These are phyloP conservation scores for Mohoua ochrocephala DNA, from an alignment of 2,113 vertebrate species.

Conservation along the genomic window DNA sequence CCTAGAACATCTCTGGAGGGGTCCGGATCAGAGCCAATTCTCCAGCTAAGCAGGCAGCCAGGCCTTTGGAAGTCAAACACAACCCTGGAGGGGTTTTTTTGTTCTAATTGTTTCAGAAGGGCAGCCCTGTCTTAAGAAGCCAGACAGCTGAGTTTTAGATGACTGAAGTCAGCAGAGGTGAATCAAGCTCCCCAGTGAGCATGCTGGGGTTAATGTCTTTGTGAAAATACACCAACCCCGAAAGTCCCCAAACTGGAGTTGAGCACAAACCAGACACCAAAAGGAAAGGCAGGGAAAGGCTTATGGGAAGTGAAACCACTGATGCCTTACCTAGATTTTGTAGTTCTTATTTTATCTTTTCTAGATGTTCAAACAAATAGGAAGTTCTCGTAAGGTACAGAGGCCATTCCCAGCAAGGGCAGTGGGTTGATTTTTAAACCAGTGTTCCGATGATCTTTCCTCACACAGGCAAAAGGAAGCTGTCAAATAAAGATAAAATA, in stretches of 20 bases:
- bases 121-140: neutral
- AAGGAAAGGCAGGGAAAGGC: neutral
- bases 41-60: neutral
- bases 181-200: neutral
- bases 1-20: neutral
- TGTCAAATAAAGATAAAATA: neutral
- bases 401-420: neutral
- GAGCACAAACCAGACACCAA: neutral
- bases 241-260: neutral
- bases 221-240: neutral
- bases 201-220: fast-evolving
- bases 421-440: conserved; percentile 30
- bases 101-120: neutral
- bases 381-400: neutral
- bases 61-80: neutral
- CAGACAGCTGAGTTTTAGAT: neutral
- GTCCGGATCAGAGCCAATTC: neutral
- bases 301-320: neutral
- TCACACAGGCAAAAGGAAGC: neutral
- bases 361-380: conserved; percentile 8
- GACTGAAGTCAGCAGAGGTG: neutral
- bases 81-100: neutral
- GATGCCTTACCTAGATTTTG: neutral
- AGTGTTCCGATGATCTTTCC: neutral
- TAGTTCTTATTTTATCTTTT: neutral